phyloP scores from a whole-genome alignment of 2,888 invertebrate genomes.

The Tetragonisca angustula region DNA sequence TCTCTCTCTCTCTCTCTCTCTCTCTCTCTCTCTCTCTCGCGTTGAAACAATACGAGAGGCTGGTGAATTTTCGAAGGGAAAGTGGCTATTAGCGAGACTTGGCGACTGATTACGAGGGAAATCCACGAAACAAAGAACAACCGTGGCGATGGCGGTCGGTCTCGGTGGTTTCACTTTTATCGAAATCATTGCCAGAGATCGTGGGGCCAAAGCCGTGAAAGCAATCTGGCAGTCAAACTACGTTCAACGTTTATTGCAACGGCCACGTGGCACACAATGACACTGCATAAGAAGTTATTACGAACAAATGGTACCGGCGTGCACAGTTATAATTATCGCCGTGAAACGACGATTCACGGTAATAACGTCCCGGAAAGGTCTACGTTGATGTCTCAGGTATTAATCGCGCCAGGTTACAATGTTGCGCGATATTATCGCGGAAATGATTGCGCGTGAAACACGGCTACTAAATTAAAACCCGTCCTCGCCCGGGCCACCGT shows the following conservation, averaged over 20 bases:
- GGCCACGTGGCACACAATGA: conserved; percentile 38
- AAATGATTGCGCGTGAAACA: conserved; percentile 49
- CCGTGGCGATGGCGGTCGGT: too few species aligned
- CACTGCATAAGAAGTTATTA: conserved; percentile 51
- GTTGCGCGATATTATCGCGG: conserved; percentile 42
- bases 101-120: conserved; percentile 23
- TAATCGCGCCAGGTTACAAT: conserved; percentile 61
- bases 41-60: background rate
- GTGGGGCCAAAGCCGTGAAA: conserved; percentile 8
- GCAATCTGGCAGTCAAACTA: background rate
- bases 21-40: too few species aligned
- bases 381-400: conserved; percentile 40
- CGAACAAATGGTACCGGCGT: conserved; percentile 46
- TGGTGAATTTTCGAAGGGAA: conserved; percentile 14
- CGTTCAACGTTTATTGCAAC: conserved; percentile 39
- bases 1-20: background rate
- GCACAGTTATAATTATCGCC: conserved; percentile 53
- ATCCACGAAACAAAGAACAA: background rate
- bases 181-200: background rate
- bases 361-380: conserved; percentile 46
- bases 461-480: conserved; percentile 52
- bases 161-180: conserved; percentile 5
- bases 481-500: conserved; percentile 19
- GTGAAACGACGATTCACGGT: conserved; percentile 44
- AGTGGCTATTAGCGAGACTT: conserved; percentile 32